Conservation (phyloP, 2,888 invertebrate species). For the Synanthedon vespiformis region DNA sequence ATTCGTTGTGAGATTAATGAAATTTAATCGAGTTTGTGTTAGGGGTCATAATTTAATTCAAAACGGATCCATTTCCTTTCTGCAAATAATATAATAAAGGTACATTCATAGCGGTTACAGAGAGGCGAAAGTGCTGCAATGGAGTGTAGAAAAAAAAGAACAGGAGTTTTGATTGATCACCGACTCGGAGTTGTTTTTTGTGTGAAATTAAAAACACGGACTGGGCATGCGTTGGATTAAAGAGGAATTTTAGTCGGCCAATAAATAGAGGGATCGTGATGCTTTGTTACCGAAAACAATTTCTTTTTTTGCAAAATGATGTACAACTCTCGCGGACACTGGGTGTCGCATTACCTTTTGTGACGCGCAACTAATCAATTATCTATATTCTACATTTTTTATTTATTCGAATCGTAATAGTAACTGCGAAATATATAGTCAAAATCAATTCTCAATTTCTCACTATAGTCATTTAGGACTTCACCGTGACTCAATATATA, state of each 20-base stretch:
- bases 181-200: constrained; percentile 59
- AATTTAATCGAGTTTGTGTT: constrained; percentile 10
- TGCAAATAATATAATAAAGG: constrained; percentile 59
- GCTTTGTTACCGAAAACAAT: constrained; percentile 45
- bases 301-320: constrained; percentile 23
- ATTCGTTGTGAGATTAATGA: constrained; percentile 32
- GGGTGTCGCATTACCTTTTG: constrained; percentile 33
- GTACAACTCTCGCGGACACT: constrained; percentile 16
- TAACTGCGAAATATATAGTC: too few species aligned
- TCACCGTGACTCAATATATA: too few species aligned
- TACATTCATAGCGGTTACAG: constrained; percentile 59
- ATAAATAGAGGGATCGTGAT: constrained; percentile 36
- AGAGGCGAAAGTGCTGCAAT: constrained; percentile 61
- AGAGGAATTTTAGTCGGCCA: constrained; percentile 55
- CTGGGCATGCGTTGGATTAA: constrained; percentile 63
- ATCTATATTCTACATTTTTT: too few species aligned
- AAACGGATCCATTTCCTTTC: constrained; percentile 58
- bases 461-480: too few species aligned
- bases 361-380: neutral
- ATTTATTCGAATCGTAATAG: too few species aligned
- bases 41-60: constrained; percentile 45
- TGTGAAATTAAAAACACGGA: constrained; percentile 67
- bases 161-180: constrained; percentile 68
- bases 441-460: too few species aligned
- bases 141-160: constrained; percentile 55